Evolutionary conservation across 2,888 invertebrate genomes (phyloP).

Genomic region (Phaonia tiefii): DNA sequence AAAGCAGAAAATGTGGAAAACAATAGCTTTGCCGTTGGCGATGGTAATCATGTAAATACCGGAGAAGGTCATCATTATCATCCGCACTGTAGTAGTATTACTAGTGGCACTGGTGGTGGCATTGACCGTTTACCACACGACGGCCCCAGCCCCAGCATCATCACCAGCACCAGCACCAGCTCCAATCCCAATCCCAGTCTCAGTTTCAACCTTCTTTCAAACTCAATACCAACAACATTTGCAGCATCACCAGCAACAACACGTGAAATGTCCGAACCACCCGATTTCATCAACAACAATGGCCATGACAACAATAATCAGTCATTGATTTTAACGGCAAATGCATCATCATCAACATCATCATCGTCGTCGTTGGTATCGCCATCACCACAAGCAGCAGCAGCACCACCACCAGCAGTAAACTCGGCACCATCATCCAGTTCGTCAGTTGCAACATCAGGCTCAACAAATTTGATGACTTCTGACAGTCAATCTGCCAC

Average conservation of each 20-base stretch:
- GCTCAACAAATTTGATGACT: slow-evolving; percentile 49
- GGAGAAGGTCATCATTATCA: neutral
- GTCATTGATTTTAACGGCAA: slow-evolving; percentile 48
- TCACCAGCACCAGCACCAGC: neutral
- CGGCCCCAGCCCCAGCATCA: neutral
- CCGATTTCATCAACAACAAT: slow-evolving; percentile 22
- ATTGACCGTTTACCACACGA: slow-evolving; percentile 17
- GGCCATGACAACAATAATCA: slow-evolving; percentile 57
- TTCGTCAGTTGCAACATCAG: slow-evolving; percentile 26
- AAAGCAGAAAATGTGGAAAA: neutral
- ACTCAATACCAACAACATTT: neutral
- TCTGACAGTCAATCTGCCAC: slow-evolving; percentile 51
- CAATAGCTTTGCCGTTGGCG: neutral
- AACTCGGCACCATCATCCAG: slow-evolving; percentile 54
- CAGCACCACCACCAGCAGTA: slow-evolving; percentile 54
- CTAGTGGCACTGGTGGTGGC: slow-evolving; percentile 35
- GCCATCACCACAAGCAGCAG: neutral
- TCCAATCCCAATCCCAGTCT: no score
- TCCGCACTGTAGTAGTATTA: slow-evolving; percentile 39
- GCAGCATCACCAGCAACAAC: neutral
- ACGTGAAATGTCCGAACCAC: slow-evolving; percentile 32
- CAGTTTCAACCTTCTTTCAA: slow-evolving; percentile 4
- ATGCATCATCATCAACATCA: slow-evolving; percentile 34
- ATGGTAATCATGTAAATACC: slow-evolving; percentile 22
- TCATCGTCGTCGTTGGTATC: neutral